Conservation (phyloP, 2,797 vertebrate species). For the Urocyon cinereoargenteus region DNA sequence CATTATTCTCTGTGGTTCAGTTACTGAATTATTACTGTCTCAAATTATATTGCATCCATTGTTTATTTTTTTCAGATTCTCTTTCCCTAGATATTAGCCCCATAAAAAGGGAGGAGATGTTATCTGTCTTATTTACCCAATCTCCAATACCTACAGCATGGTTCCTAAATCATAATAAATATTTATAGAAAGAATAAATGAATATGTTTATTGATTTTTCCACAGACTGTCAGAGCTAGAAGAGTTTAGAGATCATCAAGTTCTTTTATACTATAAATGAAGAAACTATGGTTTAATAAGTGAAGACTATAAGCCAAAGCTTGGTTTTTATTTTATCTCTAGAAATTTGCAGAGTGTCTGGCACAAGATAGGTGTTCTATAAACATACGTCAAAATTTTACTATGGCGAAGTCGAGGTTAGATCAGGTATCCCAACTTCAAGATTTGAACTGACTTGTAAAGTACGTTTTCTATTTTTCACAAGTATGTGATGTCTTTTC, state of each 20-base stretch:
- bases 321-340: background rate
- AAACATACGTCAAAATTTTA: background rate
- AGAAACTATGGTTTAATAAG: background rate
- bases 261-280: background rate
- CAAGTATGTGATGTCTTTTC: background rate
- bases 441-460: background rate
- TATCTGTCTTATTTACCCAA: background rate
- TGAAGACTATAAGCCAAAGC: background rate
- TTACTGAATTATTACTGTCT: background rate
- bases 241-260: background rate
- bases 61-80: background rate
- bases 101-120: background rate
- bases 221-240: background rate
- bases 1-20: background rate
- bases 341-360: background rate
- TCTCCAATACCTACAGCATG: background rate
- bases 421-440: background rate
- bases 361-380: background rate
- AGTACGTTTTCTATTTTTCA: background rate
- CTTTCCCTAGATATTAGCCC: background rate
- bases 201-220: background rate
- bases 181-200: background rate
- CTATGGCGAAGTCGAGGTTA: background rate
- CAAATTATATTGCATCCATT: background rate
- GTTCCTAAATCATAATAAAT: background rate